Percentiles rank a stretch among this genome's conserved stretches.
These are phyloP conservation scores for Eupithecia inturbata DNA, from an alignment of 2,888 invertebrate species.

Conservation along the genomic window DNA sequence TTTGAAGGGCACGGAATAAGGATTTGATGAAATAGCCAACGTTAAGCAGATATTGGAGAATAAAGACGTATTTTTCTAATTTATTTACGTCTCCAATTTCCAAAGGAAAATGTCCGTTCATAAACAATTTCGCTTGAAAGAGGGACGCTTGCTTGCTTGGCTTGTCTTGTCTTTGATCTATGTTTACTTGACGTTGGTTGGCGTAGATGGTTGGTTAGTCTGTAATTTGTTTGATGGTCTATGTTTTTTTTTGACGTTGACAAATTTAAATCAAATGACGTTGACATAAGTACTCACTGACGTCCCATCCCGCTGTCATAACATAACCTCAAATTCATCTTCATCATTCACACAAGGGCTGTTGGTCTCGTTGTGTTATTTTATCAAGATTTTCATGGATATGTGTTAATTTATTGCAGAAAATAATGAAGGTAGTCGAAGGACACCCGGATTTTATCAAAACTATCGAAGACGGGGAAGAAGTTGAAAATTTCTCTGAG, in stretches of 20 bases:
- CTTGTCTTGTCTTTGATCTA: constrained; percentile 60
- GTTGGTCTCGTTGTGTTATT: constrained; percentile 12
- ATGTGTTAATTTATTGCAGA: neutral
- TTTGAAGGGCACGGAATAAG: constrained; percentile 12
- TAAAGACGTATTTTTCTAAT: constrained; percentile 26
- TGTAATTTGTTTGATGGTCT: neutral
- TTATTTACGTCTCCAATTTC: constrained; percentile 64
- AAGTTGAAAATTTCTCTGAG: constrained; percentile 91
- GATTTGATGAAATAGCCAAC: neutral
- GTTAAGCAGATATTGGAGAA: neutral
- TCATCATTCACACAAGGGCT: constrained; percentile 1
- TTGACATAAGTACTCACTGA: neutral
- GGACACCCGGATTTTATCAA: constrained; percentile 87
- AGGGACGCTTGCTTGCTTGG: constrained; percentile 71
- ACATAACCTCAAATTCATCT: constrained; percentile 10
- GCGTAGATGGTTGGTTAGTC: too few species aligned
- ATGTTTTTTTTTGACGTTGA: neutral
- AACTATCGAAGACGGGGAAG: constrained; percentile 93
- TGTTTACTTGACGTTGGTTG: neutral
- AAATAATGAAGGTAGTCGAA: constrained; percentile 57
- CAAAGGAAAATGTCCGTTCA: constrained; percentile 77
- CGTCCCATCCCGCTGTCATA: constrained; percentile 1
- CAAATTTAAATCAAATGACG: neutral
- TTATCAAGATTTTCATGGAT: neutral
- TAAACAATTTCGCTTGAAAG: constrained; percentile 72